These are phyloP conservation scores for Thunnus maccoyii DNA, from an alignment of 2,113 vertebrate species.

Conservation along the genomic window DNA sequence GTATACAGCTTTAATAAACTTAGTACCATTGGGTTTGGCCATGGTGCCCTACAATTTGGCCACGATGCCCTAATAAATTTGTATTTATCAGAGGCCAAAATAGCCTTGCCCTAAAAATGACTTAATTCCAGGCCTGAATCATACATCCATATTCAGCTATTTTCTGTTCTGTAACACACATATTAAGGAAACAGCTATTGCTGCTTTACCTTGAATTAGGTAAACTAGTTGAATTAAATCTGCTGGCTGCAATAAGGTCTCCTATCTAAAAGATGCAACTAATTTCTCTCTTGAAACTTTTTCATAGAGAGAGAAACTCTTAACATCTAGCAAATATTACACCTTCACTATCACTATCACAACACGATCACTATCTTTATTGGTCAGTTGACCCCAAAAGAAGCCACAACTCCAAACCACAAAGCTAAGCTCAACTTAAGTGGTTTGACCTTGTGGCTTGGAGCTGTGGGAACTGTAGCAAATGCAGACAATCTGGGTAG, in stretches of 20 bases:
- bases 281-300: constrained; percentile 4
- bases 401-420: constrained; percentile 37
- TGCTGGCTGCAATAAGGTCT: constrained; percentile 19
- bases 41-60: too few relatives aligned
- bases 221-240: background rate
- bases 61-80: too few relatives aligned
- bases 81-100: too few relatives aligned
- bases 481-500: constrained; percentile 13
- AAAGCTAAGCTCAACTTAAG: constrained; percentile 20
- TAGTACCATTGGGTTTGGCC: too few relatives aligned
- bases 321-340: background rate
- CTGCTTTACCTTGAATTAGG: too few relatives aligned
- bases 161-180: background rate
- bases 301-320: background rate
- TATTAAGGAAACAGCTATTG: too few relatives aligned
- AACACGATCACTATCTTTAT: constrained; percentile 4
- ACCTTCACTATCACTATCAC: constrained; percentile 29
- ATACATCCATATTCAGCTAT: background rate
- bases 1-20: too few relatives aligned
- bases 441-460: constrained; percentile 41
- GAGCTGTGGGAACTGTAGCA: constrained; percentile 21
- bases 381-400: constrained; percentile 27
- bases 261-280: constrained; percentile 61
- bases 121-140: background rate
- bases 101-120: too few relatives aligned